Percentiles rank a stretch among this genome's conserved stretches.
These are phyloP conservation scores for Nasonovia ribisnigri DNA, from an alignment of 2,888 invertebrate species.

Conservation along the genomic window DNA sequence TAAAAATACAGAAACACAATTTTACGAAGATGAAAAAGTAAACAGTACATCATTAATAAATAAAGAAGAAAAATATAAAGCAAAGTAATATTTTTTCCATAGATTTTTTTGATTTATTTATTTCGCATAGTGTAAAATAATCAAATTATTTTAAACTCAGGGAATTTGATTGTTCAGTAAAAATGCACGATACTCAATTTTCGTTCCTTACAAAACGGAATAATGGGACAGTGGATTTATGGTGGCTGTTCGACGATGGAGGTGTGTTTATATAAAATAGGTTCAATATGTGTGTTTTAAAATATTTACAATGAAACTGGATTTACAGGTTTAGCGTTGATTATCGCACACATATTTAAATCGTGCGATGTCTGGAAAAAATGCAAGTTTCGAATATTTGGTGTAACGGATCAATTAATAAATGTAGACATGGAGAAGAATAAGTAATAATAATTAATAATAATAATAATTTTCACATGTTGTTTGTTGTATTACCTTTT, in stretches of 20 bases:
- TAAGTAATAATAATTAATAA: conserved; percentile 42
- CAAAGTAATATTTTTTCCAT: background rate
- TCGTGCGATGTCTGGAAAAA: conserved; percentile 52
- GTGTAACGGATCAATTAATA: conserved; percentile 26
- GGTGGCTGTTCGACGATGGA: conserved; percentile 99
- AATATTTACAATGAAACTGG: background rate
- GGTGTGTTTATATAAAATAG: conserved; percentile 72
- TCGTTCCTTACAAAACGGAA: conserved; percentile 70
- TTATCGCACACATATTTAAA: conserved; percentile 60
- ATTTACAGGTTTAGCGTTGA: conserved; percentile 56
- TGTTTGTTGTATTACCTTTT: background rate
- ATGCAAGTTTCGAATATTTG: conserved; percentile 64
- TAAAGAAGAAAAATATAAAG: background rate
- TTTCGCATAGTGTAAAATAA: background rate
- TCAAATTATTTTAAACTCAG: background rate
- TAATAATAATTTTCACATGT: background rate
- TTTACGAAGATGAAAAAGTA: conserved; percentile 16
- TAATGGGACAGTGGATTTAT: conserved; percentile 91
- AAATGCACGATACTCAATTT: conserved; percentile 31
- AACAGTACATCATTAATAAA: conserved; percentile 1
- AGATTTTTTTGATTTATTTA: background rate
- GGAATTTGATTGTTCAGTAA: conserved; percentile 18
- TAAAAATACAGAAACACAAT: background rate
- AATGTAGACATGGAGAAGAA: conserved; percentile 50
- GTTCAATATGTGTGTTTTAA: background rate